Evolutionary conservation across 2,797 vertebrate species (phyloP).

Genomic region (Masticophis lateralis): DNA sequence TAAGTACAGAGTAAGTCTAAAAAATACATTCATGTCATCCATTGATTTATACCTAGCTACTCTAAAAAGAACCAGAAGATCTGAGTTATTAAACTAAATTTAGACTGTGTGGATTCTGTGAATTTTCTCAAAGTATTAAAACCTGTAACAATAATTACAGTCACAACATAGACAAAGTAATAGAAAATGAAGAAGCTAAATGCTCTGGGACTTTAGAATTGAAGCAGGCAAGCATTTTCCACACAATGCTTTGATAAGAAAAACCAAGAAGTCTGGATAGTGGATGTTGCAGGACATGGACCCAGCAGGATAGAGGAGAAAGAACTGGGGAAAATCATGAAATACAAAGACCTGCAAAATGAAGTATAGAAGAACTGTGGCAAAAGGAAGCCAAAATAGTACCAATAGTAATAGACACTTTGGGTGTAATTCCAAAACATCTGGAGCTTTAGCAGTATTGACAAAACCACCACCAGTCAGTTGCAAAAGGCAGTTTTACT

Average conservation of each 20-base stretch:
- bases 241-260: neutral
- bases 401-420: neutral
- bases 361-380: neutral
- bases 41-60: neutral
- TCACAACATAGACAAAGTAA: neutral
- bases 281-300: neutral
- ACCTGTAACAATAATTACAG: neutral
- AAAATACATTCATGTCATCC: slow-evolving; percentile 5
- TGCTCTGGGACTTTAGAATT: neutral
- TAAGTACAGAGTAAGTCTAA: slow-evolving; percentile 92
- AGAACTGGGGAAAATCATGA: neutral
- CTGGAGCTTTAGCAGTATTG: neutral
- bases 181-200: neutral
- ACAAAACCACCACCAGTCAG: neutral
- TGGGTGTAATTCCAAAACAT: neutral
- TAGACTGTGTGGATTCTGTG: neutral
- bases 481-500: neutral
- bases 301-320: neutral
- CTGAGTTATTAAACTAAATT: slow-evolving; percentile 7
- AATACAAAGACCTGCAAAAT: neutral
- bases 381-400: neutral
- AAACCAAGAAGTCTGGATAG: neutral
- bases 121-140: neutral
- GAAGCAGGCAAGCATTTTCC: neutral
- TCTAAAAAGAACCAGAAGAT: neutral